A percentile compares a stretch with the other conserved stretches of the same genome.
Conservation (phyloP, 1,140 invertebrate species). For the Pseudomyrmex sp. region DNA sequence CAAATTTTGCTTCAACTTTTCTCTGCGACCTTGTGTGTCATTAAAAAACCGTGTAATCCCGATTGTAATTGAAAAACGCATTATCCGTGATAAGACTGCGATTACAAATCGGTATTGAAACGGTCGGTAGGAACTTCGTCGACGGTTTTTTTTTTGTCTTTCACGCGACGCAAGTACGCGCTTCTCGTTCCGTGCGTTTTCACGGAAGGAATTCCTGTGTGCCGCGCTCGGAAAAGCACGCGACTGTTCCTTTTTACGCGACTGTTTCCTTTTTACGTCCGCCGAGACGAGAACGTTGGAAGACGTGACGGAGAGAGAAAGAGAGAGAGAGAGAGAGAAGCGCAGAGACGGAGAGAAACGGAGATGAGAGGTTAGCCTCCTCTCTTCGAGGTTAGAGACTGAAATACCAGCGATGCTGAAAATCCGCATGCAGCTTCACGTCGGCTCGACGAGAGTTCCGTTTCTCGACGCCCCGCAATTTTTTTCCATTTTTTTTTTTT, state of each 20-base stretch:
- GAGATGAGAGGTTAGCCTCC: constrained; percentile 63
- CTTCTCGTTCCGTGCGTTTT: constrained; percentile 17
- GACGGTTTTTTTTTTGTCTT: too few relatives aligned
- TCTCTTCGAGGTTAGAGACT: constrained; percentile 63
- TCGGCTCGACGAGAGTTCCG: constrained; percentile 45
- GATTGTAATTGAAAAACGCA: too few relatives aligned
- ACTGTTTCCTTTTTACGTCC: constrained; percentile 53
- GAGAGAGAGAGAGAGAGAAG: constrained; percentile 32
- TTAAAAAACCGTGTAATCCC: too few relatives aligned
- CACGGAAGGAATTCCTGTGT: constrained; percentile 27
- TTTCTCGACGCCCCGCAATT: constrained; percentile 13
- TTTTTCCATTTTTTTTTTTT: constrained; percentile 67
- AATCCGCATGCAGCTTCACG: constrained; percentile 41
- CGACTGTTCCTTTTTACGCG: constrained; percentile 53
- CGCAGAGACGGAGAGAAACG: constrained; percentile 39
- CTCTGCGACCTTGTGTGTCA: too few relatives aligned
- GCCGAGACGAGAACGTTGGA: constrained; percentile 11
- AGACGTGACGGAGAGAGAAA: constrained; percentile 2
- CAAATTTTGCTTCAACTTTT: too few relatives aligned
- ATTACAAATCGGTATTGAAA: too few relatives aligned
- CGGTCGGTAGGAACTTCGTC: too few relatives aligned
- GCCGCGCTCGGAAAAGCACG: constrained; percentile 9
- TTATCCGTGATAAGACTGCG: too few relatives aligned
- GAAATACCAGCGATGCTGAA: constrained; percentile 68
- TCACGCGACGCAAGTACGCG: too few relatives aligned